Base-by-base conservation (phyloP, 2,888 invertebrate species). In the Papilio gigon region DNA sequence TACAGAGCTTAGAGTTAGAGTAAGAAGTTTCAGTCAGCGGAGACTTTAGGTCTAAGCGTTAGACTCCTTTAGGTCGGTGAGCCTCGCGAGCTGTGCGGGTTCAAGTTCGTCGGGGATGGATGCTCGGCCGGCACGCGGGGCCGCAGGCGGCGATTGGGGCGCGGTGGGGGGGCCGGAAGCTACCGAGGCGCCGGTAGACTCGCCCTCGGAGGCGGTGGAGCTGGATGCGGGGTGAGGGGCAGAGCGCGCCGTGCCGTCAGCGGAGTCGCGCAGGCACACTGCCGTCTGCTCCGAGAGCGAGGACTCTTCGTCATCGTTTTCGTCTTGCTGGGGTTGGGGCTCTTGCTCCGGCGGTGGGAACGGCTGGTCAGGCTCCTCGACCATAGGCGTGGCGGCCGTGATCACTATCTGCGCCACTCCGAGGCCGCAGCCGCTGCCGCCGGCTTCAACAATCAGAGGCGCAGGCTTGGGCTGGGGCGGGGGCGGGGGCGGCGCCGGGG, bases 381-480 rank as follows among this genome's bases (percentile, higher is more conserved):
- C 92, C 96, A 97, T 97, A 56, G 98, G 98, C 53, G 98, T 98
- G 73, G 98, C 98, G 66, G 97, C 97, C 59, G 98, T 98, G 85
- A 98, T 97, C 70, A 97, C 97, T 78, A 98, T 98, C 87, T 97
- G 96, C 65, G 97, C 97, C 77, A 97, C 97, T 72, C 96, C 96
- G 73, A 97, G 93, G 76, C 96, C 96, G 76, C 94, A 92, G 75
- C 94, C 94, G 75, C 86, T 85, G 5, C 76, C 73, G 6, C 93
- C 92, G 70, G 86, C 83, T 76, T 88, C 88, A 88, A 83, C 87
- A 84, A 79, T 81, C 71, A 84, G 81, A 77, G 78, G 82, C 76
- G 76, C 83, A 75, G 83, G 82, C 76, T 81, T 82, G 78, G 77
- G 77, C 73, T 75, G 77, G 72, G 72, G 77, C 72, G 72, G 74